Evolutionary conservation across 2,113 vertebrate species (phyloP), one percentile per base, ranked within the genome.

Genomic region (Martes martes): DNA sequence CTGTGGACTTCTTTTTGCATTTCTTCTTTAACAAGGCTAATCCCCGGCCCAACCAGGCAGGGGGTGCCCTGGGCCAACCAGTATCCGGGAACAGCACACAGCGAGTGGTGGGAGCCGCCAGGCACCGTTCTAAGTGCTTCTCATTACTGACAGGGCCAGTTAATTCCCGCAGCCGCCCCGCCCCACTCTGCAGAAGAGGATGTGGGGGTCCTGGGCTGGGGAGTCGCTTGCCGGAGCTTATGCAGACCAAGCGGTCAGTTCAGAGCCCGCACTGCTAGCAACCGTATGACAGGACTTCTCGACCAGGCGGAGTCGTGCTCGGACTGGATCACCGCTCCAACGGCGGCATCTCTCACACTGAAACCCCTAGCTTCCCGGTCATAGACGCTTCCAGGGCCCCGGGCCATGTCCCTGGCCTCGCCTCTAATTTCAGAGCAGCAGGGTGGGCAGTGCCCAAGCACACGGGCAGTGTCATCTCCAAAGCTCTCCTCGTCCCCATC

Each of bases 291-390:
- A 5, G 6, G 42, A 31, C 91, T 55, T 59, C 50, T 36, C 21
- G 45, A 19, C 52, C 69, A 23, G 55, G 23, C 14, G 42, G 45
- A 28, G 73, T 16, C 42, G 6, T 0, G 0, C 83, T n/a, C 13
- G 2, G 50, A 55, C n/a, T 24, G 52, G 52, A 6, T 55, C 52
- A 18, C 52, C 16, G 6, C 10, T 21, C 11, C 39, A 33, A 16
- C 0, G 0, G 7, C 21, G n/a, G 2, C 36, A 11, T 67, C n/a
- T 28, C 1, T 52, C 26, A 18, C 24, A 15, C 26, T 10, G 39
- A 45, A 82, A 57, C 9, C 90, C n/a, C 33, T 19, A 21, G 21
- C 24, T 16, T 33, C 61, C 28, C 33, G 26, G 63, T n/a, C 7
- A 0, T 1, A 21, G 47, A 4, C 8, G 13, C 33, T 80, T 10